Base-by-base conservation (phyloP, 2,888 invertebrate genomes). In the Caenorhabditis auriculariae region DNA sequence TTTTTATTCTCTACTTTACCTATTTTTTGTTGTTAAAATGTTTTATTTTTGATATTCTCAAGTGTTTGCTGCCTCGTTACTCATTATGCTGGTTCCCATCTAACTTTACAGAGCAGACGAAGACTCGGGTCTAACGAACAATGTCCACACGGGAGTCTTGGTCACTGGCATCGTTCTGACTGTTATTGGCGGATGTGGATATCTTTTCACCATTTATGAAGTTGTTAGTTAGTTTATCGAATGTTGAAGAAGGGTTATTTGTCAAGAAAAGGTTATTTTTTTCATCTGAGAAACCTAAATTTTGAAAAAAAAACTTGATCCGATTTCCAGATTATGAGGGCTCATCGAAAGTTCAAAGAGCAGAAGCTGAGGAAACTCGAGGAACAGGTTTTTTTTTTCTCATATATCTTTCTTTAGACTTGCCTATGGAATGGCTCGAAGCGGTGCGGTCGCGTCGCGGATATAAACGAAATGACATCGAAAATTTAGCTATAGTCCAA, bases 201-300 rank as follows among this genome's bases (percentile, higher is more conserved):
- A 68, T 28, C 17, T 59, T 5, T 68, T 59, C 48, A 68, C 68
- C 12, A 64, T 68, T 35, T 64, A 64, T 28, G 64, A 68, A 57
- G 64, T 64, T 21, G 37, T 62, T 21, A 12, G 42, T 42, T n/a
- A 26, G 3, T 29, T 17, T 5, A 7, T 21, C 15, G 23, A 43
- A 4, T 15, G n/a, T n/a, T n/a, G n/a, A n/a, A n/a, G n/a, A n/a
- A n/a, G 35, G 35, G 12, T 12, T 35, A 35, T 12, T 35, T 12
- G 15, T 35, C 12, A 35, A 12, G 15, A 35, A 12, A 12, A n/a
- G 15, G 15, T 12, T 35, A 35, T 35, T 35, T 35, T 15, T 15
- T 15, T 35, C 12, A 35, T 35, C 12, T 12, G 15, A 35, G 35
- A 12, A n/a, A 35, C 15, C 35, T 12, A 41, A 9, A 17, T 41